Base-by-base conservation (phyloP, 2,797 vertebrate species). In the Aythya fuligula region DNA sequence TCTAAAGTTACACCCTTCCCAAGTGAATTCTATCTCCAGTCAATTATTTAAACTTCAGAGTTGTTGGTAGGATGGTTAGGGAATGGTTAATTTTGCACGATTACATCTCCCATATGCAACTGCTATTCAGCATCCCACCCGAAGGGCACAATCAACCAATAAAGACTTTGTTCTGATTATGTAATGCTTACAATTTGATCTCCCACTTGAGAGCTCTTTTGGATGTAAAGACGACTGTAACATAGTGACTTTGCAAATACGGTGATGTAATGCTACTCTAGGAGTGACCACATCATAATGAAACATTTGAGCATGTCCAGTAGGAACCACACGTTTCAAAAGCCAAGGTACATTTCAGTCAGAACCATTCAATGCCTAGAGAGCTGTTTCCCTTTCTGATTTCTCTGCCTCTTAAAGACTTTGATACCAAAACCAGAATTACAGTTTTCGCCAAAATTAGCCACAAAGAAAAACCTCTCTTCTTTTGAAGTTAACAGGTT, bases 121-220 rank as follows among this genome's bases (percentile, higher is more conserved):
- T 73, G 73, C 71, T 61, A 95, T 69, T 89, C 89, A 90, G 66
- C 71, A 92, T 96, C 73, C 71, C 81, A 83, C 90, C 91, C 91
- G 91, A 60, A 86, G 90, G 90, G 81, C 75, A 91, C 58, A 93
- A 94, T 78, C 81, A 84, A 49, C 93, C 89, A 95, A 86, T 74
- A 76, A 91, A 89, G 75, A 43, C 84, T 93, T 89, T 51, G 43
- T 81, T 96, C 87, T 95, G 93, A 86, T 95, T 95, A 94, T 61
- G 92, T 89, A 92, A 97, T 94, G 89, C 57, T 13, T 90, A 60
- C 17, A 58, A 95, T 93, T 89, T 92, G 72, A 95, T 96, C 94
- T 57, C 67, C 86, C 93, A 88, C 95, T 79, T 61, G 96, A 93
- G 89, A 93, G 41, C 28, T 89, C 83, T 88, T 86, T 64, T 86